Percentiles rank a stretch among this genome's conserved stretches.
Conservation (phyloP, 2,888 invertebrate genomes). For the Ornithoptera alexandrae region DNA sequence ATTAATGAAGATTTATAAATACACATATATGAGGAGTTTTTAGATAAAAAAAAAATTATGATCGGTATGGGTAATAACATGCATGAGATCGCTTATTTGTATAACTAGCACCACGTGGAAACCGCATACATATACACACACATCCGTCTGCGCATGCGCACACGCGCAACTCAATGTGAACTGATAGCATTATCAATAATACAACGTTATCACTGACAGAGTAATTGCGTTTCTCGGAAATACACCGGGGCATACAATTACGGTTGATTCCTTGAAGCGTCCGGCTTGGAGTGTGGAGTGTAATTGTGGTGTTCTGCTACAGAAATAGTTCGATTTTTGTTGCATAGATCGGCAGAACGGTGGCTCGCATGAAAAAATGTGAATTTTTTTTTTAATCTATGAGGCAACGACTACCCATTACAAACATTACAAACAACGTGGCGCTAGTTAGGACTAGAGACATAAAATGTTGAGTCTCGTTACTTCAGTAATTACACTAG, state of each 20-base stretch:
- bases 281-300: constrained; percentile 43
- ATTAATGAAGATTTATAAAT: no score
- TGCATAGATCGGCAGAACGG: not conserved
- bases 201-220: constrained; percentile 58
- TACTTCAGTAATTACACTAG: no score
- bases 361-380: not conserved
- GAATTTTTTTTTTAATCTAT: no score
- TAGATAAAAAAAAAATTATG: no score
- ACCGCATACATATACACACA: not conserved
- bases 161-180: constrained; percentile 39
- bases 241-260: constrained; percentile 60
- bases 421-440: no score
- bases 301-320: constrained; percentile 45
- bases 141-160: not conserved
- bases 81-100: not conserved
- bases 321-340: constrained; percentile 33
- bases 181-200: constrained; percentile 64
- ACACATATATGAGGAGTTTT: no score
- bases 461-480: no score
- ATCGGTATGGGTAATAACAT: not conserved
- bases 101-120: constrained; percentile 7
- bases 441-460: no score
- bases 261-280: constrained; percentile 62
- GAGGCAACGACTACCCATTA: no score
- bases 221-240: constrained; percentile 61